These are phyloP conservation scores for Colletes latitarsis DNA, from an alignment of 1,140 invertebrate species.

Conservation along the genomic window DNA sequence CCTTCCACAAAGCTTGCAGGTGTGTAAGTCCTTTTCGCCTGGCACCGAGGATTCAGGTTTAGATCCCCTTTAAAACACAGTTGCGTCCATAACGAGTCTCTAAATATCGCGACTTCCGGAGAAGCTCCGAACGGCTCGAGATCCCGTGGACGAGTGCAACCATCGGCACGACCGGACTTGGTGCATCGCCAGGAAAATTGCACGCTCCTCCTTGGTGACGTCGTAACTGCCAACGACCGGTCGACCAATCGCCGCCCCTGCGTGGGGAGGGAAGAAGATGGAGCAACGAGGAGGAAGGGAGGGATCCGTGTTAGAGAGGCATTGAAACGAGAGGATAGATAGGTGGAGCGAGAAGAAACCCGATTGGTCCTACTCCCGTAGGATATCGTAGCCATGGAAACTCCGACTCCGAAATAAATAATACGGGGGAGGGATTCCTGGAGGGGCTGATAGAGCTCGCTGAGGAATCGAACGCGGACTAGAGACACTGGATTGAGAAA, in stretches of 20 bases:
- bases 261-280: slow-evolving; percentile 41
- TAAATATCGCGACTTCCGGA: too few species aligned
- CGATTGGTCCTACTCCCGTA: slow-evolving; percentile 70
- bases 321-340: slow-evolving; percentile 50
- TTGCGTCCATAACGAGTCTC: too few species aligned
- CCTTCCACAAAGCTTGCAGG: too few species aligned
- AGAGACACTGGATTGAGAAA: not conserved
- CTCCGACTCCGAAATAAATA: slow-evolving; percentile 62
- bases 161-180: slow-evolving; percentile 43
- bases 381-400: slow-evolving; percentile 75
- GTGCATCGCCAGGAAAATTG: slow-evolving; percentile 49
- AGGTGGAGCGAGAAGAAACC: slow-evolving; percentile 69
- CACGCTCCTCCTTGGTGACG: slow-evolving; percentile 59
- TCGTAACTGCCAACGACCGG: slow-evolving; percentile 46
- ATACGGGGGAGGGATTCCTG: slow-evolving; percentile 23
- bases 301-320: slow-evolving; percentile 9
- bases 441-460: slow-evolving; percentile 23
- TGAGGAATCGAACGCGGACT: slow-evolving; percentile 7
- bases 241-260: slow-evolving; percentile 51
- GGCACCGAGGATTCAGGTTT: too few species aligned
- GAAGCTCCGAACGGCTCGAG: not conserved
- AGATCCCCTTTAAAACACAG: too few species aligned
- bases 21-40: too few species aligned
- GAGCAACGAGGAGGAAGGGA: slow-evolving; percentile 8
- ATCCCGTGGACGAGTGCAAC: slow-evolving; percentile 41